These are phyloP conservation scores for Neolamprologus toae DNA, from an alignment of 2,113 vertebrate species.

Conservation along the genomic window DNA sequence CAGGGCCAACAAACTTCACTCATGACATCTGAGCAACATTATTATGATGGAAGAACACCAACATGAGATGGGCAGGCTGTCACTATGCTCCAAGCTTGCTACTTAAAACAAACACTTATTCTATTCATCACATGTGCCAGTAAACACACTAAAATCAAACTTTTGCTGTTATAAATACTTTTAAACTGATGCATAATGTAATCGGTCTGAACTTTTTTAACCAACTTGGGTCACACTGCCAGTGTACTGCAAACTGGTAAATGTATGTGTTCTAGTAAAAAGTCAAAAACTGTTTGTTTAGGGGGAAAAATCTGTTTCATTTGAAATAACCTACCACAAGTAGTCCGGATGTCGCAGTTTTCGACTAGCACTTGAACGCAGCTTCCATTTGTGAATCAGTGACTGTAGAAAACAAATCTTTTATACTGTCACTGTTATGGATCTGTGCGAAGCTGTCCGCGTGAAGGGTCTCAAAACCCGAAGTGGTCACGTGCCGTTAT, in stretches of 20 bases:
- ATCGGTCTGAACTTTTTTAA: neutral
- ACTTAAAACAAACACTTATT: neutral
- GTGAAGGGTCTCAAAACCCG: neutral
- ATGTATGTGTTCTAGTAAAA: neutral
- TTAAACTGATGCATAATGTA: neutral
- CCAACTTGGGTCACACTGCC: neutral
- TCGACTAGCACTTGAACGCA: neutral
- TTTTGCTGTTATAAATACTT: neutral
- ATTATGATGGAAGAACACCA: neutral
- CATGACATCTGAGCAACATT: neutral
- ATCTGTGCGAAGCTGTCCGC: neutral
- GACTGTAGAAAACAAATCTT: neutral
- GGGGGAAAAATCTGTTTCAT: rapidly evolving
- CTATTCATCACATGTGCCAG: neutral
- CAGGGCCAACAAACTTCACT: neutral
- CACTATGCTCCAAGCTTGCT: neutral
- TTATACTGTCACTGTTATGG: neutral
- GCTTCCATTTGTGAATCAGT: neutral
- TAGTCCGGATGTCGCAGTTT: neutral
- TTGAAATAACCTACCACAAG: neutral
- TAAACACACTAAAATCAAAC: neutral
- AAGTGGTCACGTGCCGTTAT: neutral
- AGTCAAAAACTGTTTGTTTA: neutral
- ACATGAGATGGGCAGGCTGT: neutral
- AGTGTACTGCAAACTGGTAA: neutral